Conservation (phyloP, 2,113 vertebrate species). For the Corythornis madagascariensis region DNA sequence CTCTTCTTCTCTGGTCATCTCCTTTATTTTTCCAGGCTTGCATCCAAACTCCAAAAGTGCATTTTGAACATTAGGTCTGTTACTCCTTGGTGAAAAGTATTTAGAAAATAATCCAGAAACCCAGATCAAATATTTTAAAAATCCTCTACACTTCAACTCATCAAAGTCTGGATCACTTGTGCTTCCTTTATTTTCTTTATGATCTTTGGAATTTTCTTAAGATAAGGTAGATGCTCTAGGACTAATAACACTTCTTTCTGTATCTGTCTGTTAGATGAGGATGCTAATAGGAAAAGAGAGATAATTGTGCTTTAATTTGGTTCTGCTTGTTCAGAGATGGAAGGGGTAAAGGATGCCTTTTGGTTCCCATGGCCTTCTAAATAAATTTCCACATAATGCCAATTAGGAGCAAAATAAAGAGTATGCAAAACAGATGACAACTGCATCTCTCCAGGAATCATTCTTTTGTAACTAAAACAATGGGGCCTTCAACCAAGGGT, state of each 20-base stretch:
- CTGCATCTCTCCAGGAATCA: not conserved
- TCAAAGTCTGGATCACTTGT: not conserved
- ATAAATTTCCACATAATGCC: conserved; percentile 69
- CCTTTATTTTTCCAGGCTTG: conserved; percentile 27
- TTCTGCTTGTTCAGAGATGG: conserved; percentile 44
- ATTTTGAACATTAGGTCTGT: conserved; percentile 12
- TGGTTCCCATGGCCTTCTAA: conserved; percentile 81
- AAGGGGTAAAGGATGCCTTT: conserved; percentile 19
- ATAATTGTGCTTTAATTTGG: conserved; percentile 64
- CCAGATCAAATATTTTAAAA: not conserved
- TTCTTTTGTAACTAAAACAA: conserved; percentile 79
- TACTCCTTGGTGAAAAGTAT: not conserved
- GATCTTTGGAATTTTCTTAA: conserved; percentile 29
- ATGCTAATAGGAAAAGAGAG: conserved; percentile 10
- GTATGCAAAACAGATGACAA: conserved; percentile 65
- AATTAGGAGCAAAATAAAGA: conserved; percentile 73
- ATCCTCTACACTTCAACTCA: not conserved
- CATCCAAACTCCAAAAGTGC: not conserved
- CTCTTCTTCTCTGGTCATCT: not conserved
- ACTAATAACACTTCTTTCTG: not conserved
- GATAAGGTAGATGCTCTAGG: not conserved
- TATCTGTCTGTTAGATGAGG: not conserved
- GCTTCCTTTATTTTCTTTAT: not conserved
- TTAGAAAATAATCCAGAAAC: not conserved
- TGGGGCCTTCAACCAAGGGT: conserved; percentile 54